Percentiles rank a stretch among this genome's conserved stretches.
phyloP scores from a whole-genome alignment of 2,888 invertebrate species.

The Blomia tropicalis region DNA sequence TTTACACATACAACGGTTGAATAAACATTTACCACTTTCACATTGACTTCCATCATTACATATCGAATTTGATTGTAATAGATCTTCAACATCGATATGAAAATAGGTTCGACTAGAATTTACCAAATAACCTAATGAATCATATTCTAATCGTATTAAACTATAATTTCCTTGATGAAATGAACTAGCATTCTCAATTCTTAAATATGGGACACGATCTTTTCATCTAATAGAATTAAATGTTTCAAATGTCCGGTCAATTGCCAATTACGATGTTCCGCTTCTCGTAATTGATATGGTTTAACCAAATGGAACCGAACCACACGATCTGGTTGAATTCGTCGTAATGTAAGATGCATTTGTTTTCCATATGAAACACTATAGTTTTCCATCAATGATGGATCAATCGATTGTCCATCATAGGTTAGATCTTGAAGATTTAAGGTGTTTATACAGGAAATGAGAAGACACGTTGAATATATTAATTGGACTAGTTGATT shows the following conservation, averaged over 20 bases:
- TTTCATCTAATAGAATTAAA: neutral
- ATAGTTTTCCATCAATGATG: neutral
- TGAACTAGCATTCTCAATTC: neutral
- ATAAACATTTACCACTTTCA: neutral
- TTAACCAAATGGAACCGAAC: neutral
- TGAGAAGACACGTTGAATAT: neutral
- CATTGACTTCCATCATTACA: neutral
- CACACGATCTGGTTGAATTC: neutral
- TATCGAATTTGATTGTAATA: neutral
- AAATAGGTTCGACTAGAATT: neutral
- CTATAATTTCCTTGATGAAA: neutral
- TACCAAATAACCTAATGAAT: neutral
- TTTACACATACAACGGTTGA: neutral
- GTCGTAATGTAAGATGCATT: neutral
- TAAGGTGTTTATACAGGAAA: too few relatives aligned
- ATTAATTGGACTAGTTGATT: too few relatives aligned
- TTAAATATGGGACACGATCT: neutral
- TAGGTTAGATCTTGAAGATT: constrained; percentile 4
- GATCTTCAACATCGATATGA: neutral
- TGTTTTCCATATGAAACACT: neutral
- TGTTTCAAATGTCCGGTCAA: neutral
- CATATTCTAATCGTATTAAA: constrained; percentile 4
- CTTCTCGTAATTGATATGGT: neutral
- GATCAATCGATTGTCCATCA: neutral
- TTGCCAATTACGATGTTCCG: neutral